These are phyloP conservation scores for Digitonthophagus gazella DNA, from an alignment of 2,888 invertebrate species.

Conservation along the genomic window DNA sequence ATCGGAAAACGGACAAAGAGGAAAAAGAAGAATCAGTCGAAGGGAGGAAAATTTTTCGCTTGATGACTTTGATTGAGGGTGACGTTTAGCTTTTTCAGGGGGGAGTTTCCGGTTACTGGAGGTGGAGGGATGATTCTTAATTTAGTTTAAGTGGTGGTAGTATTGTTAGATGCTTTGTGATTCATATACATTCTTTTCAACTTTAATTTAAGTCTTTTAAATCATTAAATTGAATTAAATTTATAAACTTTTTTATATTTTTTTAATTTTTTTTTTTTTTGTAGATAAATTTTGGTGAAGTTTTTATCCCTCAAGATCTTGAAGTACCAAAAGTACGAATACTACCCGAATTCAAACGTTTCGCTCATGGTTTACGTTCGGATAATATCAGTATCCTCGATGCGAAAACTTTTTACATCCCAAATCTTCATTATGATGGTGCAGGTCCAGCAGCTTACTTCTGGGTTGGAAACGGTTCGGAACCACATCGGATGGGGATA, in stretches of 20 bases:
- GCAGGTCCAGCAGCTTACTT: conserved; percentile 91
- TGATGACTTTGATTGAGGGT: conserved; percentile 40
- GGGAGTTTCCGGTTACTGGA: background rate
- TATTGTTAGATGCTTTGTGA: conserved; percentile 14
- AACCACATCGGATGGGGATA: conserved; percentile 76
- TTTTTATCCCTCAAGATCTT: conserved; percentile 72
- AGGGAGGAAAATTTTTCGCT: conserved; percentile 1
- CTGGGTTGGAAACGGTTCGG: conserved; percentile 88
- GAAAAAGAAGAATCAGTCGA: background rate
- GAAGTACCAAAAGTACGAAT: conserved; percentile 79
- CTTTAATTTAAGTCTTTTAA: background rate
- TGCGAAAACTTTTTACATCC: conserved; percentile 88
- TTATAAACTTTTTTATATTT: too few relatives aligned
- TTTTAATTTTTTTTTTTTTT: conserved; percentile 30
- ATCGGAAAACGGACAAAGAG: background rate
- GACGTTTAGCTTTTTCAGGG: conserved; percentile 42
- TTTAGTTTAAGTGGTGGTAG: conserved; percentile 40
- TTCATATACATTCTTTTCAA: too few relatives aligned
- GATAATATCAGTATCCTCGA: conserved; percentile 90
- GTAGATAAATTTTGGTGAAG: conserved; percentile 87
- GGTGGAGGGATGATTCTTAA: conserved; percentile 41
- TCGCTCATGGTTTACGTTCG: conserved; percentile 85
- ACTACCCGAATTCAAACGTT: conserved; percentile 80
- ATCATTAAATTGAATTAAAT: background rate
- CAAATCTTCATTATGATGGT: conserved; percentile 89